Percentiles rank a stretch among this genome's conserved stretches.
These are phyloP conservation scores for Tenualosa ilisha DNA, from an alignment of 2,797 vertebrate genomes.

Conservation along the genomic window DNA sequence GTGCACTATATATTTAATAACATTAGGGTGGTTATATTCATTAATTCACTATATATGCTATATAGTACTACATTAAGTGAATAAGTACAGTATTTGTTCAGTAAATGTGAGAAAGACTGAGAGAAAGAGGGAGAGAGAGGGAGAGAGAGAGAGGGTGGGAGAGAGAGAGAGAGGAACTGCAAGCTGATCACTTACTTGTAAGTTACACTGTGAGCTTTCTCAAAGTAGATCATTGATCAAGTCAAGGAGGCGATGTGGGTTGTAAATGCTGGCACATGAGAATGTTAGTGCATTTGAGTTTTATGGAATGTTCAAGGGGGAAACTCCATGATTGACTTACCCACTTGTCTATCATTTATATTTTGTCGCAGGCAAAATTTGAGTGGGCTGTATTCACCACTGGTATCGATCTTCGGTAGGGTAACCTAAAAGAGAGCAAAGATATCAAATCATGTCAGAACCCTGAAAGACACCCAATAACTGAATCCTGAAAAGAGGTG, in stretches of 20 bases:
- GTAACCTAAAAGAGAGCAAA: constrained; percentile 72
- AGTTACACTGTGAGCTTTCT: neutral
- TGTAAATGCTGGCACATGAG: neutral
- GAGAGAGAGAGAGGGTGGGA: neutral
- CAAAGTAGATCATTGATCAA: neutral
- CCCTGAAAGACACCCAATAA: neutral
- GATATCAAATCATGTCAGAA: neutral
- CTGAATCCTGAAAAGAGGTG: neutral
- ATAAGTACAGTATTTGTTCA: neutral
- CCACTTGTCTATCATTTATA: constrained; percentile 54
- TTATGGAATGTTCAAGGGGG: neutral
- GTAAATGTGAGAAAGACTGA: too few relatives aligned
- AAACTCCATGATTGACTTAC: constrained; percentile 15
- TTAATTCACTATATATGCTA: too few relatives aligned
- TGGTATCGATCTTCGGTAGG: constrained; percentile 69
- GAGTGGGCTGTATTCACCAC: constrained; percentile 76
- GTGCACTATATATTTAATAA: too few relatives aligned
- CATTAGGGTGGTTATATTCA: too few relatives aligned
- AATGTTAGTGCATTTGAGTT: neutral
- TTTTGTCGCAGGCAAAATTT: constrained; percentile 80
- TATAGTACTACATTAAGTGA: neutral
- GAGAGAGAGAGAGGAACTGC: neutral
- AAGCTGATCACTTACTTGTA: neutral
- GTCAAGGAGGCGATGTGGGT: neutral
- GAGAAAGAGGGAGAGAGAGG: too few relatives aligned